Base-by-base conservation (phyloP, 2,888 invertebrate genomes). In the Deroplatys truncata region DNA sequence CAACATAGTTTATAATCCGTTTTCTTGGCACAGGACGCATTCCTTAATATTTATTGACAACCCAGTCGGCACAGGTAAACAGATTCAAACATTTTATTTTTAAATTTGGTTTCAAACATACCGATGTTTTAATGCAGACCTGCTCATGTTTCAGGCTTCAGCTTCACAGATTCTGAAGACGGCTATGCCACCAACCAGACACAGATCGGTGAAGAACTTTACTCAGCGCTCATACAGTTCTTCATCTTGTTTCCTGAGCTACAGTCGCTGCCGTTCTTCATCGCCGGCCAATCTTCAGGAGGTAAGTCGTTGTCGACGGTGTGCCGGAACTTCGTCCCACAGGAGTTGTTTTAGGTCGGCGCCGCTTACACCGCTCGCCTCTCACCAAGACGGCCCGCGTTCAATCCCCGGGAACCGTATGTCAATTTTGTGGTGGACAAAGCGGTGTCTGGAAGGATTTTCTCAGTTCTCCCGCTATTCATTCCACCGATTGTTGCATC, bases 261-360 rank as follows among this genome's bases (percentile, higher is more conserved):
- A 3, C 94, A 95, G 84, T 92, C 93, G 89, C 95, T 95, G 88
- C 95, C 95, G 8, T 94, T 96, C 91, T 96, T 95, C 88, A 94
- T 96, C 0, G 95, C 96, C 0, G 96, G 96, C 16, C 96, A 96
- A 92, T 96, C 95, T 0, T 96, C 95, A 92, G 96, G 95, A 1
- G 96, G 96, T 88, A 95, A 95, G 91, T 95, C n/a, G n/a, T n/a
- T n/a, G n/a, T n/a, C n/a, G n/a, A n/a, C n/a, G n/a, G n/a, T n/a
- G n/a, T n/a, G n/a, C n/a, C n/a, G n/a, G n/a, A n/a, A n/a, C n/a
- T n/a, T n/a, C n/a, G n/a, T n/a, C n/a, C n/a, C n/a, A n/a, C n/a
- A n/a, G n/a, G n/a, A n/a, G n/a, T n/a, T n/a, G n/a, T n/a, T n/a
- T n/a, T n/a, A n/a, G n/a, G n/a, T n/a, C n/a, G n/a, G n/a, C n/a